A percentile compares a stretch with the other conserved stretches of the same genome.
These are phyloP conservation scores for Hippocampus barbouri DNA, from an alignment of 2,113 vertebrate species.

Conservation along the genomic window DNA sequence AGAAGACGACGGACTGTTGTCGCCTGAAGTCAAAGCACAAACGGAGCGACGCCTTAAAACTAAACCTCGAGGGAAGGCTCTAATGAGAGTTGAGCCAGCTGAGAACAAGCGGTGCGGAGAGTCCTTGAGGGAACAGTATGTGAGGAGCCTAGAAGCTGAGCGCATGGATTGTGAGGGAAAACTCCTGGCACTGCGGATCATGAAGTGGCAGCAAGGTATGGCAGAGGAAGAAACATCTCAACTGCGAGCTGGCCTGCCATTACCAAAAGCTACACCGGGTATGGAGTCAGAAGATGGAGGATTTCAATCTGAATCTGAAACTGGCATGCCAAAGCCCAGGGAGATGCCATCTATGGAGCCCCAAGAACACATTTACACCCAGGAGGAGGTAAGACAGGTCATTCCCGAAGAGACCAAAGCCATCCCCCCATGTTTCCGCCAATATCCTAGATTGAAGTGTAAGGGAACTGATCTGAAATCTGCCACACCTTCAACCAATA, in stretches of 20 bases:
- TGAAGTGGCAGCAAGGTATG: slow-evolving; percentile 68
- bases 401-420: neutral
- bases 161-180: slow-evolving; percentile 65
- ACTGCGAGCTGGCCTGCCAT: slow-evolving; percentile 34
- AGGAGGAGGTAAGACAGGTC: neutral
- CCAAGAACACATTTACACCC: slow-evolving; percentile 3
- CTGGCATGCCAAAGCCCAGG: slow-evolving; percentile 20
- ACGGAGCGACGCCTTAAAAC: neutral
- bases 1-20: neutral
- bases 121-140: slow-evolving; percentile 54
- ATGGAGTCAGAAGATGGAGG: slow-evolving; percentile 29
- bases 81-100: slow-evolving; percentile 1
- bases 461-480: neutral
- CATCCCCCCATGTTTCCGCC: no score
- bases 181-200: slow-evolving; percentile 59
- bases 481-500: neutral
- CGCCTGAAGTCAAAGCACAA: neutral
- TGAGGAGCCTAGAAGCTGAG: slow-evolving; percentile 61
- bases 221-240: slow-evolving; percentile 43
- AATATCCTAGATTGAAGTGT: neutral
- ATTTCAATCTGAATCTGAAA: slow-evolving; percentile 39
- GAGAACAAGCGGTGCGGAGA: slow-evolving; percentile 26
- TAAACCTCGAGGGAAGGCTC: neutral
- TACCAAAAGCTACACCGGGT: slow-evolving; percentile 16
- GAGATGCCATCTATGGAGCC: slow-evolving; percentile 30